Percentiles rank a stretch among this genome's conserved stretches.
Conservation (phyloP, 2,888 invertebrate genomes). For the Marasmarcha lunaedactyla region DNA sequence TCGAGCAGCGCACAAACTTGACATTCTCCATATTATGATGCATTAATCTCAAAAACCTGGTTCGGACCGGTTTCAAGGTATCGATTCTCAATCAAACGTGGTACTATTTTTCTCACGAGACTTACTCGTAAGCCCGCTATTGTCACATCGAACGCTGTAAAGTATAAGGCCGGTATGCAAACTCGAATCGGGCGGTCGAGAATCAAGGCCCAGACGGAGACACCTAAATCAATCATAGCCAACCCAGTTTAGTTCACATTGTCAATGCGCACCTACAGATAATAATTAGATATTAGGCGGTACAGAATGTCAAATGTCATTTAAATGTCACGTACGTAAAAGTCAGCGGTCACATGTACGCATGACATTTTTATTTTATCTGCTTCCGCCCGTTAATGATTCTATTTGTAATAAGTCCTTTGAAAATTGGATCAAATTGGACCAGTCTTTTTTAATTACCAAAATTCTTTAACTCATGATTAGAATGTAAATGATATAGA, state of each 20-base stretch:
- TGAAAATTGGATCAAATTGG: background rate
- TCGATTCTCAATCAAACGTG: background rate
- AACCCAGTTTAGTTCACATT: constrained; percentile 42
- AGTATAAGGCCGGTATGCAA: no score
- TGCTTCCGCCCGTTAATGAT: constrained; percentile 18
- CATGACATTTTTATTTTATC: constrained; percentile 12
- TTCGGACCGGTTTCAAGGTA: constrained; percentile 11
- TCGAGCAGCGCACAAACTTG: constrained; percentile 25
- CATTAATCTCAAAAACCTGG: constrained; percentile 47
- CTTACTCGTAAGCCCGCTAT: background rate
- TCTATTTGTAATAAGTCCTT: background rate
- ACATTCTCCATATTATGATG: constrained; percentile 39
- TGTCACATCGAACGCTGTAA: no score
- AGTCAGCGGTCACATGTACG: constrained; percentile 35
- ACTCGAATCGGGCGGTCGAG: background rate
- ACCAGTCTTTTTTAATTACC: background rate
- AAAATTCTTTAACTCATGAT: no score
- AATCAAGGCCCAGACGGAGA: constrained; percentile 10
- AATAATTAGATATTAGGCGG: constrained; percentile 54
- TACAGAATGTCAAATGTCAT: constrained; percentile 61
- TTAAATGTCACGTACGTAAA: constrained; percentile 51
- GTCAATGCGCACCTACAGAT: constrained; percentile 55
- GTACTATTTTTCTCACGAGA: background rate
- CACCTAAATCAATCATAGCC: constrained; percentile 34
- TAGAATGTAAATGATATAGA: background rate